A percentile compares a stretch with the other conserved stretches of the same genome.
Conservation (phyloP, 2,113 vertebrate species). For the Toxotes jaculatrix region DNA sequence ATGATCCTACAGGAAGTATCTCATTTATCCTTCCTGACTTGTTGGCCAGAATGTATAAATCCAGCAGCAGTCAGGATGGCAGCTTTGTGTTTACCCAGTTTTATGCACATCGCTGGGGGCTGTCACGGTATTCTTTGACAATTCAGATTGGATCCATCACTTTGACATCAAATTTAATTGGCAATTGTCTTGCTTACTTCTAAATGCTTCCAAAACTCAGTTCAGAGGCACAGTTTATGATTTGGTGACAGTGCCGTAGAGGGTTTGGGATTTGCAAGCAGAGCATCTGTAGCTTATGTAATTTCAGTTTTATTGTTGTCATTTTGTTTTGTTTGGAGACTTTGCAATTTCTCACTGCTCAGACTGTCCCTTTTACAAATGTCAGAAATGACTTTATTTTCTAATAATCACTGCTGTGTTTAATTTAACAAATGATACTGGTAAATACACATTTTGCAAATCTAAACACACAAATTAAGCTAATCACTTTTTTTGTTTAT, state of each 20-base stretch:
- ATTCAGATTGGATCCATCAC: slow-evolving; percentile 41
- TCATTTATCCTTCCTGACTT: slow-evolving; percentile 52
- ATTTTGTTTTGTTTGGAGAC: background rate
- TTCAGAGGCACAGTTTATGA: background rate
- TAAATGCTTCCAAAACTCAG: slow-evolving; percentile 17
- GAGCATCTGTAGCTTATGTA: slow-evolving; percentile 1
- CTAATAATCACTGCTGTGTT: background rate
- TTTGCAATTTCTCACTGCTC: background rate
- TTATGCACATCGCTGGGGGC: slow-evolving; percentile 46
- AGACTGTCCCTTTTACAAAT: slow-evolving; percentile 1
- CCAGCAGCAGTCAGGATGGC: slow-evolving; percentile 39
- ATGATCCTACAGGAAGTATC: slow-evolving; percentile 56
- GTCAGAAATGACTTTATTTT: too few species aligned
- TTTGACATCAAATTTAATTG: slow-evolving; percentile 47
- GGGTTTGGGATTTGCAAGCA: slow-evolving; percentile 5
- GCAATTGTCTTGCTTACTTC: slow-evolving; percentile 11
- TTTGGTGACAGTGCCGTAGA: slow-evolving; percentile 5
- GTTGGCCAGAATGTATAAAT: slow-evolving; percentile 58
- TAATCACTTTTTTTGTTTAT: background rate
- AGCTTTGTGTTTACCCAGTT: slow-evolving; percentile 57
- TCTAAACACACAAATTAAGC: background rate
- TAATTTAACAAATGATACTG: background rate
- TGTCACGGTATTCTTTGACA: slow-evolving; percentile 6
- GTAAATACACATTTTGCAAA: background rate
- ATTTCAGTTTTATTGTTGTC: background rate